Evolutionary conservation across 2,888 invertebrate genomes (phyloP).

Genomic region (Limnephilus marmoratus): DNA sequence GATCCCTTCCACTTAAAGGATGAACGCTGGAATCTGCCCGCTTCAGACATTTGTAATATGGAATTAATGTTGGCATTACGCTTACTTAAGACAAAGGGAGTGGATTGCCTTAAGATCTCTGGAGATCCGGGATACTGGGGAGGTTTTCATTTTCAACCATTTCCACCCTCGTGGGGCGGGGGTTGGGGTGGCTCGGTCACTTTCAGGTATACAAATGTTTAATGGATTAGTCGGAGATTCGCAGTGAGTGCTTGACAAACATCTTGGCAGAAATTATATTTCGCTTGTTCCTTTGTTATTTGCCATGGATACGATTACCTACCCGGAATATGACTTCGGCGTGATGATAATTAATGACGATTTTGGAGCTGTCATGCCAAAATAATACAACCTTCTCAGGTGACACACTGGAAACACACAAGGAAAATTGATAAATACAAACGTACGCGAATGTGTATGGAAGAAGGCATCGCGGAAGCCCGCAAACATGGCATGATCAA

Average conservation of each 20-base stretch:
- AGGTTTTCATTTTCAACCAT: neutral
- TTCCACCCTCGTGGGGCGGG: neutral
- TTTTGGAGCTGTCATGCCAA: neutral
- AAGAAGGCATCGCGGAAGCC: too few species aligned
- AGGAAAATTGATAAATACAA: neutral
- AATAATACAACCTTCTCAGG: neutral
- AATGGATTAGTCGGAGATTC: slow-evolving; percentile 46
- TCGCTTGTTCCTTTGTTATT: slow-evolving; percentile 14
- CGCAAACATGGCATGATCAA: too few species aligned
- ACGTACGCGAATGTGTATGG: neutral
- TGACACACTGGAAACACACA: neutral
- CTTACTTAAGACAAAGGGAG: slow-evolving; percentile 66
- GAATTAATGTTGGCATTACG: slow-evolving; percentile 66
- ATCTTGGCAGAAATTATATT: slow-evolving; percentile 27
- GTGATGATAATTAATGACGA: neutral
- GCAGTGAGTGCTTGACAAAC: slow-evolving; percentile 31
- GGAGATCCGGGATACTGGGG: neutral
- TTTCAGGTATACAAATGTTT: slow-evolving; percentile 51
- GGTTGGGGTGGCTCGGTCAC: slow-evolving; percentile 38
- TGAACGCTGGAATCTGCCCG: slow-evolving; percentile 60
- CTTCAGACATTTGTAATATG: slow-evolving; percentile 64
- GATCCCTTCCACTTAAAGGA: slow-evolving; percentile 38
- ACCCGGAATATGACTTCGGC: neutral
- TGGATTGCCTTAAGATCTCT: slow-evolving; percentile 56
- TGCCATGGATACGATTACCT: neutral